Percentiles rank a stretch among this genome's conserved stretches.
Evolutionary conservation across 2,113 vertebrate species (phyloP).

Genomic region (Sphyrna mokarran): DNA sequence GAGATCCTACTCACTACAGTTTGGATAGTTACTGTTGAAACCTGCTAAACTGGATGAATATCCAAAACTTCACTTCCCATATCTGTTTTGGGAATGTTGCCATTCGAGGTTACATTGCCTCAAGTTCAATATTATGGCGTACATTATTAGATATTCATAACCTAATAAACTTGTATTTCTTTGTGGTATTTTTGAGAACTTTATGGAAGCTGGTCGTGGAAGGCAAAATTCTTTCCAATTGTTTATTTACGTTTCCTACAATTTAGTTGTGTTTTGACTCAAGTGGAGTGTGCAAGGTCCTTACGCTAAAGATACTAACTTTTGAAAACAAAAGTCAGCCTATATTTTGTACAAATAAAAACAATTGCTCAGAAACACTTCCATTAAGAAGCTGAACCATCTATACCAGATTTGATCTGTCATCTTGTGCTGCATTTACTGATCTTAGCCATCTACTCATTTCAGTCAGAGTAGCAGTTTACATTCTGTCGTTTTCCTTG

Average conservation of each 20-base stretch:
- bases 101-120: neutral
- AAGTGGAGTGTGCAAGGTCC: neutral
- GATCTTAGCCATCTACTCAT: neutral
- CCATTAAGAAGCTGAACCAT: neutral
- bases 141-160: neutral
- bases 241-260: neutral
- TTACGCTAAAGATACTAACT: neutral
- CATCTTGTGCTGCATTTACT: neutral
- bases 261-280: neutral
- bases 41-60: neutral
- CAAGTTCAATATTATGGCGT: neutral
- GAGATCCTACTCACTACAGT: no score
- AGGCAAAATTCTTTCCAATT: neutral
- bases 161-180: neutral
- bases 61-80: neutral
- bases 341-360: neutral
- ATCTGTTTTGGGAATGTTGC: neutral
- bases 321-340: neutral
- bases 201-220: neutral
- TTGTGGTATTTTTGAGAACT: neutral
- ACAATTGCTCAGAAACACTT: neutral
- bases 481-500: neutral
- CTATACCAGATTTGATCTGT: neutral
- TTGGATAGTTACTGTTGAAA: neutral
- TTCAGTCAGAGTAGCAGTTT: neutral